Evolutionary conservation across 2,888 invertebrate genomes (phyloP).

Genomic region (Toxonevra muliebris): DNA sequence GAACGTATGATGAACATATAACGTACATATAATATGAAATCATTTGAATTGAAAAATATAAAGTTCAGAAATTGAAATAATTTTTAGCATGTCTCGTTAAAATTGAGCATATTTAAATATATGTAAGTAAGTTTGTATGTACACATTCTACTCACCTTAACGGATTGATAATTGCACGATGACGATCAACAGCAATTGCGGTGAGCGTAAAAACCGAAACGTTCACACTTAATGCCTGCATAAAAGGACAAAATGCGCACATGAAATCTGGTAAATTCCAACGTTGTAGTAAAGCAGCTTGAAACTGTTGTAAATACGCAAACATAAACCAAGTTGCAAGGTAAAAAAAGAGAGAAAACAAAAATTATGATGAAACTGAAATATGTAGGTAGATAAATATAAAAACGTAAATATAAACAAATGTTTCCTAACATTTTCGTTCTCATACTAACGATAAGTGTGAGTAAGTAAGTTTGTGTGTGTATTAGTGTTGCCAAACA

Average conservation of each 20-base stretch:
- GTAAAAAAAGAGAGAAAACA: constrained; percentile 12
- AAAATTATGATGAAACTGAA: background rate
- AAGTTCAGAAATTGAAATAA: no score
- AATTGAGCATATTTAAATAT: background rate
- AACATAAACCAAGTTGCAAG: background rate
- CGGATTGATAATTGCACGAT: constrained; percentile 79
- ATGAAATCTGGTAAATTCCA: constrained; percentile 88
- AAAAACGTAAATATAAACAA: background rate
- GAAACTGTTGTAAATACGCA: constrained; percentile 72
- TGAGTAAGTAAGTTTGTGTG: no score
- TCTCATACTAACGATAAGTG: no score
- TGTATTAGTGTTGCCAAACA: no score
- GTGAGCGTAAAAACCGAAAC: constrained; percentile 90
- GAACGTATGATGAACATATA: no score
- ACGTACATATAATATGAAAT: no score
- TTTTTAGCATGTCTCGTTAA: no score
- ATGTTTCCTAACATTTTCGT: no score
- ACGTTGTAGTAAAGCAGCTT: constrained; percentile 85
- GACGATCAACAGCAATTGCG: constrained; percentile 86
- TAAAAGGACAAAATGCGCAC: constrained; percentile 89
- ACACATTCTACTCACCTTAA: constrained; percentile 69
- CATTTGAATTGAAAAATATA: no score
- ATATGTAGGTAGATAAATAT: background rate
- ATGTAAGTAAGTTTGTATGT: background rate
- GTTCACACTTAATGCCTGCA: constrained; percentile 85